Evolutionary conservation across 2,113 vertebrate genomes (phyloP), one percentile per base, ranked within the genome.

Genomic region (Carassius gibelio): DNA sequence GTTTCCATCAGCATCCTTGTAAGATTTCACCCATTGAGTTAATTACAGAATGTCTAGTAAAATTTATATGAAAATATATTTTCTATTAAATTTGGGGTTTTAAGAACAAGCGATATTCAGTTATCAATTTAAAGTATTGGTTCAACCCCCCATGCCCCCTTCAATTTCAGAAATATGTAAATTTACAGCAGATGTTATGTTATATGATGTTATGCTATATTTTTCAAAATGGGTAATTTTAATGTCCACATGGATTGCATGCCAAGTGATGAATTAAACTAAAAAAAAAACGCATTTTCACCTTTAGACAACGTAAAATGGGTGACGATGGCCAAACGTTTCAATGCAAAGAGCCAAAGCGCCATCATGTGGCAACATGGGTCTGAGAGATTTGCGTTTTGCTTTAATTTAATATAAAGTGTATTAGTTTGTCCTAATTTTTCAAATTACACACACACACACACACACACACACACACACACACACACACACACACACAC

Each of bases 351-450:
- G 36, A 42, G 21, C 11, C 3, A 61, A 9, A 34, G 55, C 76
- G 34, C 76, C 76, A 79, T 79, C 76, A 10, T 61, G 76, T 23
- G 76, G 75, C 26, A 57, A 77, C 9, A 77, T 77, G 6, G 15
- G 30, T 30, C 30, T 30, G 30, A 2, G 64, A 68, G 30, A 68
- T 15, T 17, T 34, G 64, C 30, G 15, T 34, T 9, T 45, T 45
- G 8, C 0, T 8, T 17, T 34, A 15, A 30, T 68, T 34, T 17
- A 17, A 34, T 34, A 8, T 8, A 34, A 1, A 15, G 15, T 34
- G 6, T 34, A 34, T 34, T 8, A 3, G 14, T 15, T 5, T 23
- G 3, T 17, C 64, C 26, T 34, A 68, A 17, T 68, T 34, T 34
- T 30, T 6, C 7, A 15, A 15, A 30, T 15, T 26, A 26, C 26